Evolutionary conservation across 2,888 invertebrate species (phyloP), one percentile per base, ranked within the genome.

Genomic region (Scaptomyza reducta): DNA sequence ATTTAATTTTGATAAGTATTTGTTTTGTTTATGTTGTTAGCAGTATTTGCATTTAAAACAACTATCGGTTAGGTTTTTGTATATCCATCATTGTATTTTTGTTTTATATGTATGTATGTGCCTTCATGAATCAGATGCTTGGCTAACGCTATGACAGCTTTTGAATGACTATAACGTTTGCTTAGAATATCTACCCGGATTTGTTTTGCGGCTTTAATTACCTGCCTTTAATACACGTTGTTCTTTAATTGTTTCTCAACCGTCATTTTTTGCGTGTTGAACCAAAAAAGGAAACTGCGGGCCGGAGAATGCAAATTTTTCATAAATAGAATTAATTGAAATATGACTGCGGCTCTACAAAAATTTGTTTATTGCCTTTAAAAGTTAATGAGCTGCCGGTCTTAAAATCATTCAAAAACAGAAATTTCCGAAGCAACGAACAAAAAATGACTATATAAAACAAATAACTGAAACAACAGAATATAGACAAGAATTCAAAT

Each of bases 171-270:
- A 70, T 73, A 70, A 70, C 66, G 70, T 70, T 68, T 56, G 50
- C 18, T 50, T 65, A 74, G 62, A 68, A 63, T 55, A 58, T 61
- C 74, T 69, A 74, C 70, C 77, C 78, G 75, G 75, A 78, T 78
- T 78, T 69, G 77, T 57, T 66, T 66, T 62, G 72, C 46, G 33
- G 45, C 62, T 62, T 74, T 77, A 69, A 74, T 77, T 77, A 59
- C 62, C 57, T 59, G 71, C 51, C 58, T 74, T 62, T 68, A 68
- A 74, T 66, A 61, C 54, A 38, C 6, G 51, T 68, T 55, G 50
- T 69, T 55, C 45, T 56, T 77, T 70, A 77, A 69, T 78, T 67
- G 57, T 74, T 77, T 70, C 58, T 66, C 75, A 70, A 51, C 65
- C 31, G 59, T 46, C 6, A 44, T 56, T 33, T 66, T 70, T 71